Evolutionary conservation across 2,888 invertebrate species (phyloP).

Genomic region (Aethes cnicana): DNA sequence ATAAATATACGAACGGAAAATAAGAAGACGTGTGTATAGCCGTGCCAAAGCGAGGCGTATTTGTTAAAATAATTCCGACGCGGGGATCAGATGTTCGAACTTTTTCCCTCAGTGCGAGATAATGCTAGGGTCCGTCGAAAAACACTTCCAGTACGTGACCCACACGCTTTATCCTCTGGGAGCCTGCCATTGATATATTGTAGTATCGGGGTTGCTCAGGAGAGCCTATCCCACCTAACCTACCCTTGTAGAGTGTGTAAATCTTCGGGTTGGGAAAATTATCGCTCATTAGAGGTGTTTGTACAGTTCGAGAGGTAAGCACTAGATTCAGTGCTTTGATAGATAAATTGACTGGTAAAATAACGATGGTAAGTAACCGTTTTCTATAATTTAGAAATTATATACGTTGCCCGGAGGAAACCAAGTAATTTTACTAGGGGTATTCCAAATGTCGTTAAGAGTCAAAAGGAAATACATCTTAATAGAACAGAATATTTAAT

Average conservation of each 20-base stretch:
- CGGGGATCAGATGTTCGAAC: constrained; percentile 45
- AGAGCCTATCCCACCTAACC: constrained; percentile 48
- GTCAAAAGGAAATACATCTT: too few species aligned
- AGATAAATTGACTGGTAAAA: too few species aligned
- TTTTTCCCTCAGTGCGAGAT: constrained; percentile 53
- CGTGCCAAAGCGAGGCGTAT: constrained; percentile 13
- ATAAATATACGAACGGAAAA: background rate
- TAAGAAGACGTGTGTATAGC: background rate
- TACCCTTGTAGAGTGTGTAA: constrained; percentile 57
- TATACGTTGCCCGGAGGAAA: too few species aligned
- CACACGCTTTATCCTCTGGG: constrained; percentile 58
- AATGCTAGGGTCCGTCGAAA: constrained; percentile 62
- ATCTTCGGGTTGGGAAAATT: constrained; percentile 58
- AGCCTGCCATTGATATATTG: constrained; percentile 65
- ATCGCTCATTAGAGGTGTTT: constrained; percentile 60
- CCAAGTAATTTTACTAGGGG: too few species aligned
- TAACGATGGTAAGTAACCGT: too few species aligned
- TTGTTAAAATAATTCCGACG: constrained; percentile 31
- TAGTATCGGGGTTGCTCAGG: constrained; percentile 45
- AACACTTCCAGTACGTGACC: constrained; percentile 72
- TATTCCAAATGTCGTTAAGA: too few species aligned
- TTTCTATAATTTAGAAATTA: too few species aligned
- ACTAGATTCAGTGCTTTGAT: background rate
- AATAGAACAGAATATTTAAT: too few species aligned
- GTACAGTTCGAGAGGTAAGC: constrained; percentile 46